Base-by-base conservation (phyloP, 2,888 invertebrate species). In the Minunthozetes semirufus region DNA sequence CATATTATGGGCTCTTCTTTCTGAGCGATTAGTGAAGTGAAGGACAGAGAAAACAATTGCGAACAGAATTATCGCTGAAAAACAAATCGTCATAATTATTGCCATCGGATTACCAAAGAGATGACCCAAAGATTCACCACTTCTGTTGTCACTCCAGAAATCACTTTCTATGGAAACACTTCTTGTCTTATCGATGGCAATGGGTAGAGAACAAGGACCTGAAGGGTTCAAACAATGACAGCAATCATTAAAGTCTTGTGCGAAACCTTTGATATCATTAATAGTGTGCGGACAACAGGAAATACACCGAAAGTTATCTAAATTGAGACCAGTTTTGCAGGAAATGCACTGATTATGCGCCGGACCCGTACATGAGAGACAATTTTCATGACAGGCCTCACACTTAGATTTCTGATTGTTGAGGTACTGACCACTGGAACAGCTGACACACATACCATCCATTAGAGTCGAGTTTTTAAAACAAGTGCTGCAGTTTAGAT, bases 371-470 rank as follows among this genome's bases (percentile, higher is more conserved):
- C 80, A 79, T 8, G 70, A 29, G 0, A 77, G 76, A 77, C 80
- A 80, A 38, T 72, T 56, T 11, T 53, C 13, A 42, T 77, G 74
- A 74, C 80, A 80, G 66, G 76, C 59, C 42, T 77, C 74, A 72
- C 78, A 78, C 17, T 59, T 56, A 74, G 72, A 73, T 71, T 42
- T 76, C 74, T 46, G 63, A 38, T 27, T 66, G 68, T 77, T 77
- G 13, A 75, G 76, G 73, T 76, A 79, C 72, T 78, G 76, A 15
- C 74, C 78, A 75, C 75, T 88, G 15, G 89, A 86, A 78, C 90
- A 90, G 81, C 89, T 89, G 87, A 89, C 89, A 81, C 90, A 90
- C 0, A 89, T 84, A 6, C 89, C 89, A 76, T 89, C 88, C 1
- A 0, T 2, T 13, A 90, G 83, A 88, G 89, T 89, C 80, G 88